Conservation (phyloP, 2,888 invertebrate genomes). For the Eledone cirrhosa region DNA sequence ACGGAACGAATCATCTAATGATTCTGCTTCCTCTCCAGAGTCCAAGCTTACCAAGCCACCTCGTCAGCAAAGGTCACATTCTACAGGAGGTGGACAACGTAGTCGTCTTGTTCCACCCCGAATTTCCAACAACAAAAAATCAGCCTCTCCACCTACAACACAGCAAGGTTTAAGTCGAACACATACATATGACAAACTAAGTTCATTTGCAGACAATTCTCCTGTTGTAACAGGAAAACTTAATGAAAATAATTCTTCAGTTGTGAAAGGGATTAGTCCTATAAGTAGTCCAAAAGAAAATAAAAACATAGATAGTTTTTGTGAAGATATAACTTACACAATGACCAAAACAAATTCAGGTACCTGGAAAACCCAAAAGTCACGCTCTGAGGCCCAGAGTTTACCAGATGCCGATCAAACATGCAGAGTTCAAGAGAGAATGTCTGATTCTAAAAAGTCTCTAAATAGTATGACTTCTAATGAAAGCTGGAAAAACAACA, state of each 20-base stretch:
- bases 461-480: constrained; percentile 14
- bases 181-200: constrained; percentile 66
- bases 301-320: constrained; percentile 31
- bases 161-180: constrained; percentile 55
- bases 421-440: constrained; percentile 44
- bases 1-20: constrained; percentile 69
- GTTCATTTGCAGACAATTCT: constrained; percentile 42
- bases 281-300: constrained; percentile 35
- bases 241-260: constrained; percentile 29
- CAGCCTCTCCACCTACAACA: not conserved
- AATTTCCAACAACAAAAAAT: constrained; percentile 20
- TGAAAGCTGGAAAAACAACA: constrained; percentile 26
- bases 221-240: constrained; percentile 38
- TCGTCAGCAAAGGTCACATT: constrained; percentile 25
- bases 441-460: constrained; percentile 28
- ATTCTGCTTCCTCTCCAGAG: constrained; percentile 33
- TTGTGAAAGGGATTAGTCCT: constrained; percentile 34
- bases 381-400: constrained; percentile 42
- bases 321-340: constrained; percentile 33
- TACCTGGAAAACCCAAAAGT: constrained; percentile 55
- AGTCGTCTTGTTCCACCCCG: constrained; percentile 28
- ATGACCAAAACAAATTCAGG: constrained; percentile 28
- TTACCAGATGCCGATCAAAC: constrained; percentile 61
- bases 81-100: constrained; percentile 24
- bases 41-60: constrained; percentile 34